These are phyloP conservation scores for Hydrocynus forskahlii DNA, from an alignment of 2,797 vertebrate species.

Conservation along the genomic window DNA sequence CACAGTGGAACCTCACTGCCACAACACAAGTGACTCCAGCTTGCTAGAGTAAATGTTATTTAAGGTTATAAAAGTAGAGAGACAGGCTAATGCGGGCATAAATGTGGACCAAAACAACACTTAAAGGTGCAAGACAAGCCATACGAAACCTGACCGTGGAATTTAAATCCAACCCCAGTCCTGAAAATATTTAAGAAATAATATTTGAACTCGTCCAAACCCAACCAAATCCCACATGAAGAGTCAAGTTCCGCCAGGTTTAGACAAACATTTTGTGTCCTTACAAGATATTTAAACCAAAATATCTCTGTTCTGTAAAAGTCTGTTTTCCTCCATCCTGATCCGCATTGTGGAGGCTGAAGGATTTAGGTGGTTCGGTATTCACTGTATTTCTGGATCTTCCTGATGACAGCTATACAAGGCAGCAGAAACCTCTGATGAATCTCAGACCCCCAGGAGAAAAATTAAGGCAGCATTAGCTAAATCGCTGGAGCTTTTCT, in stretches of 20 bases:
- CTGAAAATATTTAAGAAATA: background rate
- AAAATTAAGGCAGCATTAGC: conserved; percentile 6
- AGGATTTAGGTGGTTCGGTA: background rate
- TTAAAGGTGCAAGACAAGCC: background rate
- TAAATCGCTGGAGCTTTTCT: conserved; percentile 12
- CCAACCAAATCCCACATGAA: background rate
- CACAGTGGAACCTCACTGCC: background rate
- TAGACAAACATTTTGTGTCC: background rate
- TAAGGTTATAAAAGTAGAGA: background rate
- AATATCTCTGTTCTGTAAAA: conserved; percentile 3
- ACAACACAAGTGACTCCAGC: background rate
- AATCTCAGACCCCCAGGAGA: background rate
- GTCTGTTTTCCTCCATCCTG: background rate
- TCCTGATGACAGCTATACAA: background rate
- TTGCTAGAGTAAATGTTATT: background rate
- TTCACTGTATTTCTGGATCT: background rate
- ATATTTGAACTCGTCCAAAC: background rate
- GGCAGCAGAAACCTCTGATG: background rate
- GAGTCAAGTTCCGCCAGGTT: background rate
- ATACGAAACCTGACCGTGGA: too few species aligned
- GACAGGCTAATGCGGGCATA: background rate
- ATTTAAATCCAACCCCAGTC: background rate
- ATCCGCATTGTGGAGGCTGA: background rate
- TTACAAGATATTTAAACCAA: background rate
- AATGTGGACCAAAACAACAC: background rate